These are phyloP conservation scores for Sesia bembeciformis DNA, from an alignment of 2,888 invertebrate genomes.

Conservation along the genomic window DNA sequence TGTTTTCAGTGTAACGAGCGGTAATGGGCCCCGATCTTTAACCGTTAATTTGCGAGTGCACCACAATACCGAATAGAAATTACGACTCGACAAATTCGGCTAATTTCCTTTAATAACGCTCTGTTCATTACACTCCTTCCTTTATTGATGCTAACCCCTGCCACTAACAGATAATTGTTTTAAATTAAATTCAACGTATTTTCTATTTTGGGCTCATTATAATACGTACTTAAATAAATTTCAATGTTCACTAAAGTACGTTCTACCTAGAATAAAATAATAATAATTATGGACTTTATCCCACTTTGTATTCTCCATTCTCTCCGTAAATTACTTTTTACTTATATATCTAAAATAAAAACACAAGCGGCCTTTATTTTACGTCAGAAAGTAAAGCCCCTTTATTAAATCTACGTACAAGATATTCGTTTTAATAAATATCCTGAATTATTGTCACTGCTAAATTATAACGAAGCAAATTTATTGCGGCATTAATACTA, in stretches of 20 bases:
- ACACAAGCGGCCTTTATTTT: too few relatives aligned
- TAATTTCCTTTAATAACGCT: slow-evolving; percentile 41
- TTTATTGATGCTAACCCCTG: slow-evolving; percentile 28
- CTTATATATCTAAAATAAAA: too few relatives aligned
- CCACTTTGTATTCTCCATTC: too few relatives aligned
- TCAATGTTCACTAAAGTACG: too few relatives aligned
- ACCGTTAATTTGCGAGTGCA: slow-evolving; percentile 22
- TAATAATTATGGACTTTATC: too few relatives aligned
- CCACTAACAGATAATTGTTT: slow-evolving; percentile 29
- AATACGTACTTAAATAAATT: too few relatives aligned
- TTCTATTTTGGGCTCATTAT: too few relatives aligned
- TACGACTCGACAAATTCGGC: slow-evolving; percentile 23
- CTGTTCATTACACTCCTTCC: slow-evolving; percentile 34
- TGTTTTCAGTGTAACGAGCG: slow-evolving; percentile 51
- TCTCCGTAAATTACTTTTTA: too few relatives aligned
- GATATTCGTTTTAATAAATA: slow-evolving; percentile 30
- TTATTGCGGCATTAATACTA: slow-evolving; percentile 48
- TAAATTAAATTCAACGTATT: slow-evolving; percentile 10
- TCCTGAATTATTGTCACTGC: slow-evolving; percentile 13
- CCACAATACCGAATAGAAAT: slow-evolving; percentile 40
- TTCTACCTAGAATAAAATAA: too few relatives aligned
- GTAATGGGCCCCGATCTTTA: slow-evolving; percentile 34
- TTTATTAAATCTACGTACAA: slow-evolving; percentile 14
- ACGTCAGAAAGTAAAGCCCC: not conserved
- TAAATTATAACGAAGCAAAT: slow-evolving; percentile 42